Evolutionary conservation across 1,140 invertebrate genomes (phyloP).

Genomic region (Zaprionus camerounensis): DNA sequence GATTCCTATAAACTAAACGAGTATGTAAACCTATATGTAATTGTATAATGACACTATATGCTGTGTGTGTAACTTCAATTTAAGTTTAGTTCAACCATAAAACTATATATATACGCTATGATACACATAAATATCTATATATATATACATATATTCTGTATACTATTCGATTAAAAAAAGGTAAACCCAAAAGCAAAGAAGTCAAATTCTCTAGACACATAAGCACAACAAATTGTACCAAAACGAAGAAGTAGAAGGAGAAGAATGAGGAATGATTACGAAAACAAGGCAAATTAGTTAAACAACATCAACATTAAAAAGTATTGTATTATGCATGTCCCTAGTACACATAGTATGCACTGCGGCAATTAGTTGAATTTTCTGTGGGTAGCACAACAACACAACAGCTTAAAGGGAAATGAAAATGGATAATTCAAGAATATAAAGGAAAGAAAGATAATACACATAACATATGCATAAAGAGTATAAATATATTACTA

Average conservation of each 20-base stretch:
- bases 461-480: slow-evolving; percentile 14
- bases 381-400: slow-evolving; percentile 73
- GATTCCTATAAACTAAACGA: slow-evolving; percentile 60
- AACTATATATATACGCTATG: slow-evolving; percentile 22
- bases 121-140: slow-evolving; percentile 34
- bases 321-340: slow-evolving; percentile 65
- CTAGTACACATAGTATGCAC: slow-evolving; percentile 35
- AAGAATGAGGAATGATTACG: background rate
- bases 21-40: slow-evolving; percentile 34
- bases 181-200: slow-evolving; percentile 62
- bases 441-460: slow-evolving; percentile 19
- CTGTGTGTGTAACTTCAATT: slow-evolving; percentile 51
- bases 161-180: slow-evolving; percentile 3
- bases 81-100: slow-evolving; percentile 53
- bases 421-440: background rate
- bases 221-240: slow-evolving; percentile 72
- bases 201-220: slow-evolving; percentile 76
- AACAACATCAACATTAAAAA: slow-evolving; percentile 23
- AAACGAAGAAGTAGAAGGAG: slow-evolving; percentile 41
- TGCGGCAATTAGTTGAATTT: slow-evolving; percentile 51
- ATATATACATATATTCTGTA: slow-evolving; percentile 33
- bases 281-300: slow-evolving; percentile 51
- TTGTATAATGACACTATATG: slow-evolving; percentile 16
- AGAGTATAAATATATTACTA: slow-evolving; percentile 53
- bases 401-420: slow-evolving; percentile 11